These are phyloP conservation scores for Andrena marginata DNA, from an alignment of 2,888 invertebrate genomes.

Conservation along the genomic window DNA sequence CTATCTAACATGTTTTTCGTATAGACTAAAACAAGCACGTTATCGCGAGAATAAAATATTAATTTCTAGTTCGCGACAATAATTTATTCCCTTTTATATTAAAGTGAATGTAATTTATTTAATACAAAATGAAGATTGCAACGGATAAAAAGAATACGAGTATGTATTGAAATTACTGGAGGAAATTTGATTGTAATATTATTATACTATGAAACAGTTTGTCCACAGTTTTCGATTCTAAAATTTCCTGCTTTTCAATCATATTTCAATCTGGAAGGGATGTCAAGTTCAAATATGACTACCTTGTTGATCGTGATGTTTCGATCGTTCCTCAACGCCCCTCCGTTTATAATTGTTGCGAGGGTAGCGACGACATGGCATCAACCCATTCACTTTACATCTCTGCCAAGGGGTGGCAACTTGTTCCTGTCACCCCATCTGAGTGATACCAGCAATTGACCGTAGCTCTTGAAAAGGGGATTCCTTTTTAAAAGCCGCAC, in stretches of 20 bases:
- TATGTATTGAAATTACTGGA: too few species aligned
- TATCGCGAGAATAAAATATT: not conserved
- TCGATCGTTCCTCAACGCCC: slow-evolving; percentile 35
- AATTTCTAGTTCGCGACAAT: not conserved
- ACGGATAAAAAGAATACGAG: too few species aligned
- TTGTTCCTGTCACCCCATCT: slow-evolving; percentile 51
- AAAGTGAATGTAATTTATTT: not conserved
- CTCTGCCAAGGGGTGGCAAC: slow-evolving; percentile 36
- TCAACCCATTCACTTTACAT: slow-evolving; percentile 51
- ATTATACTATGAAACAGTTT: too few species aligned
- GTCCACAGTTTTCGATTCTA: too few species aligned
- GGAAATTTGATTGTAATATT: too few species aligned
- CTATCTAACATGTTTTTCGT: not conserved
- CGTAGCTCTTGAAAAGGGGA: slow-evolving; percentile 14
- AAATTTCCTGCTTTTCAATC: not conserved
- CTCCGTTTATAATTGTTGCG: slow-evolving; percentile 53
- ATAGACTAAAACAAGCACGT: not conserved
- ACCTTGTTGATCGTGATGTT: slow-evolving; percentile 29
- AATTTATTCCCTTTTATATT: not conserved
- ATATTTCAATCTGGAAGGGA: slow-evolving; percentile 2
- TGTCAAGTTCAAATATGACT: slow-evolving; percentile 32
- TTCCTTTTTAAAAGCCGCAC: not conserved
- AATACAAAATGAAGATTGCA: too few species aligned
- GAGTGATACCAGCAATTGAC: slow-evolving; percentile 45
- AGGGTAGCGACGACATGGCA: slow-evolving; percentile 62